A percentile compares a stretch with the other conserved stretches of the same genome.
Conservation (phyloP, 2,113 vertebrate genomes). For the Tragelaphus imberbis region DNA sequence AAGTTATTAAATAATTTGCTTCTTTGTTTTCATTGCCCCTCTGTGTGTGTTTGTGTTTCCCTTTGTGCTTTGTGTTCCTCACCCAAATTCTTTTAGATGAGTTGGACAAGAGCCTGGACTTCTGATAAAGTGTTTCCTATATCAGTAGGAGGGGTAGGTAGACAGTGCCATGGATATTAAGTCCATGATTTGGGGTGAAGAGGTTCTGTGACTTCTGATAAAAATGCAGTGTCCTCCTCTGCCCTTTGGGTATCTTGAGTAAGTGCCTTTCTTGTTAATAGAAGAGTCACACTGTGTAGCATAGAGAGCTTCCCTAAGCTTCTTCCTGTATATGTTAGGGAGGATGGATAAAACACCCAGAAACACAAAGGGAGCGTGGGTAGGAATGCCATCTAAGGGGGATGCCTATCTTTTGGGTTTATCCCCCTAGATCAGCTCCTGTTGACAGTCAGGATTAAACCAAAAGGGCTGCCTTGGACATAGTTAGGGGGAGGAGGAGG, state of each 20-base stretch:
- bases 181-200: background rate
- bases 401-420: background rate
- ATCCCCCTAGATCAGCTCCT: background rate
- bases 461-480: background rate
- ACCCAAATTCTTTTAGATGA: background rate
- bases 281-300: background rate
- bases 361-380: accelerated
- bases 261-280: background rate
- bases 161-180: background rate
- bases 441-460: background rate
- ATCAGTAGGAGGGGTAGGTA: background rate
- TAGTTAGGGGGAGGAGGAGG: background rate
- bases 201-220: background rate
- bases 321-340: background rate
- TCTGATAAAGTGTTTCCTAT: background rate
- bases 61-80: background rate
- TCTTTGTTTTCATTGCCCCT: background rate
- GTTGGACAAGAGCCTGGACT: background rate
- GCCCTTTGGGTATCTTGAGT: background rate
- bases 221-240: background rate
- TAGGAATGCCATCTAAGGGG: background rate
- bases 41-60: background rate
- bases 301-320: background rate
- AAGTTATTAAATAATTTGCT: background rate
- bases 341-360: background rate